Conservation (phyloP, 2,888 invertebrate genomes). For the Pinctada fucata region DNA sequence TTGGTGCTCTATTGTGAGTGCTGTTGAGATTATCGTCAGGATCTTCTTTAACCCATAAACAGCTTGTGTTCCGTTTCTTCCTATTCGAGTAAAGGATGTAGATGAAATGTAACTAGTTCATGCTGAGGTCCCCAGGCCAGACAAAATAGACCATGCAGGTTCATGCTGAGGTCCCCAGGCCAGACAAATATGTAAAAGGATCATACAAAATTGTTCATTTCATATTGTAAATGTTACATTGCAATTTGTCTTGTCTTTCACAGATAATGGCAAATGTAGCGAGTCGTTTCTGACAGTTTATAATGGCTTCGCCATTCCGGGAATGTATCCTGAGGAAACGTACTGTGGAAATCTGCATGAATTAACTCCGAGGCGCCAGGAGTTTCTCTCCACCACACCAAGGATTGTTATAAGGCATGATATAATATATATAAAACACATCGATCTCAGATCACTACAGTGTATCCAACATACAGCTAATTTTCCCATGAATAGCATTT, state of each 20-base stretch:
- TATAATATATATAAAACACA: background rate
- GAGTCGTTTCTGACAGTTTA: slow-evolving; percentile 57
- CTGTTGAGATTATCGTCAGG: no score
- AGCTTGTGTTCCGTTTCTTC: no score
- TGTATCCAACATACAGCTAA: background rate
- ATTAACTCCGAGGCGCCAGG: slow-evolving; percentile 44
- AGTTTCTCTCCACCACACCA: slow-evolving; percentile 59
- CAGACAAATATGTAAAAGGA: no score
- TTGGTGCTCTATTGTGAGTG: no score
- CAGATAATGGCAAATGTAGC: slow-evolving; percentile 5
- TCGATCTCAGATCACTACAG: background rate
- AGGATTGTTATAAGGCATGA: slow-evolving; percentile 60
- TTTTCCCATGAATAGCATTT: background rate
- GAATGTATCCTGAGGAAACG: slow-evolving; percentile 56
- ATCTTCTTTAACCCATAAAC: no score
- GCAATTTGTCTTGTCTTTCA: background rate
- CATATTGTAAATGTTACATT: no score
- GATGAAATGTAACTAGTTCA: no score
- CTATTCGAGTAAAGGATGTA: no score
- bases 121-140: no score
- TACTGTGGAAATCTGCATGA: slow-evolving; percentile 64
- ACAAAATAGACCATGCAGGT: no score
- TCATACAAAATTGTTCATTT: no score
- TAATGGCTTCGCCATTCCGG: slow-evolving; percentile 66
- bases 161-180: no score